Conservation (phyloP, 2,888 invertebrate genomes). For the Drosophila borborema region DNA sequence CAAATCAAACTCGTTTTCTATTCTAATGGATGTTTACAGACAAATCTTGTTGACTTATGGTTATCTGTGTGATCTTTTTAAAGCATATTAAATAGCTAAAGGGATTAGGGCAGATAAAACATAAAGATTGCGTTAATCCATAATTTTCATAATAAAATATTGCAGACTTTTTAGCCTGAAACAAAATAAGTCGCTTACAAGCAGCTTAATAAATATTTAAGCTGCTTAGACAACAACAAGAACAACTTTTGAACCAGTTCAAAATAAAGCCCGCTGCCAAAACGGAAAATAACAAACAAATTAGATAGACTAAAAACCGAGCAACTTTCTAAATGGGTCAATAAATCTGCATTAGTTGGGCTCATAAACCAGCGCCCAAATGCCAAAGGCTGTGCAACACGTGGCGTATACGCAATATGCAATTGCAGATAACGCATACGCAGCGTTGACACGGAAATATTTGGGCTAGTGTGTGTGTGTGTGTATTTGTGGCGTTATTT, state of each 20-base stretch:
- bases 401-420: slow-evolving; percentile 26
- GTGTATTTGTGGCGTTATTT: slow-evolving; percentile 11
- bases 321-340: slow-evolving; percentile 2
- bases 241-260: background rate
- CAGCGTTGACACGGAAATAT: background rate
- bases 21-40: too few relatives aligned
- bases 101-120: background rate
- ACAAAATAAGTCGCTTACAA: background rate
- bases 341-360: slow-evolving; percentile 36
- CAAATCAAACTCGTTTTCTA: too few relatives aligned
- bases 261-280: background rate
- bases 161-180: too few relatives aligned
- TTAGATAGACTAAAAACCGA: background rate
- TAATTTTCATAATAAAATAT: background rate
- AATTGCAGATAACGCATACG: slow-evolving; percentile 2
- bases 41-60: too few relatives aligned
- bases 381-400: slow-evolving; percentile 11
- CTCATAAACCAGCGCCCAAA: slow-evolving; percentile 10
- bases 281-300: background rate
- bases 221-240: background rate
- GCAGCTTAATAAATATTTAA: slow-evolving; percentile 1
- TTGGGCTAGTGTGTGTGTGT: background rate
- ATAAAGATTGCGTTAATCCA: background rate
- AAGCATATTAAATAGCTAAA: background rate
- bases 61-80: too few relatives aligned